phyloP scores from a whole-genome alignment of 2,113 vertebrate species.

The Pontoporia blainvillei region DNA sequence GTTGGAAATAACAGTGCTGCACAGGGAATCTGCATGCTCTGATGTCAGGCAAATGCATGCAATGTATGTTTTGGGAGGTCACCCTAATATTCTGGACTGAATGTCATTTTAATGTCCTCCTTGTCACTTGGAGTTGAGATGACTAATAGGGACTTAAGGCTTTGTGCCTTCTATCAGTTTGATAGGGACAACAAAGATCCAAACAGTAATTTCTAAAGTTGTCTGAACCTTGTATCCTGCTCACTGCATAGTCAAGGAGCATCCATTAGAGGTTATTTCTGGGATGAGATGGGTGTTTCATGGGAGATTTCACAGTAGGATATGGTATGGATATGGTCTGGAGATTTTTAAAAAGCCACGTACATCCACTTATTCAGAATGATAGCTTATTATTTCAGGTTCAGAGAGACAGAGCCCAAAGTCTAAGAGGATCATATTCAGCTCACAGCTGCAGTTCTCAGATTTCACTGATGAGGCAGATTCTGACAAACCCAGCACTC shows the following conservation, averaged over 20 bases:
- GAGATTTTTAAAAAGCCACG: background rate
- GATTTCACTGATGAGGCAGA: constrained; percentile 48
- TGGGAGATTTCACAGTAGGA: background rate
- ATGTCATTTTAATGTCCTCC: background rate
- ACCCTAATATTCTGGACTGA: constrained; percentile 2
- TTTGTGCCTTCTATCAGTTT: background rate
- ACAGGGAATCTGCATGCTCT: background rate
- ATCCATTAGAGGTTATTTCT: background rate
- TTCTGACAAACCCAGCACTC: background rate
- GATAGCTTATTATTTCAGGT: constrained; percentile 32
- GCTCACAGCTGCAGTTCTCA: constrained; percentile 34
- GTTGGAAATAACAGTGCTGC: background rate
- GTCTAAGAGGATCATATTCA: constrained; percentile 26
- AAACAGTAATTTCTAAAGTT: background rate
- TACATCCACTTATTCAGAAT: background rate
- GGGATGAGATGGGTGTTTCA: background rate
- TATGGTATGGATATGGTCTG: background rate
- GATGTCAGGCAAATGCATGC: background rate
- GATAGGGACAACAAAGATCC: background rate
- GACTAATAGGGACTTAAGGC: background rate
- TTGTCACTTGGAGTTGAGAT: background rate
- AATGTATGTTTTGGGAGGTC: background rate
- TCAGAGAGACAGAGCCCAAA: background rate
- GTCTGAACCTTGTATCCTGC: background rate
- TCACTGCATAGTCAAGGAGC: background rate